Evolutionary conservation across 2,797 vertebrate species (phyloP).

Genomic region (Mormyrops attenuatus): DNA sequence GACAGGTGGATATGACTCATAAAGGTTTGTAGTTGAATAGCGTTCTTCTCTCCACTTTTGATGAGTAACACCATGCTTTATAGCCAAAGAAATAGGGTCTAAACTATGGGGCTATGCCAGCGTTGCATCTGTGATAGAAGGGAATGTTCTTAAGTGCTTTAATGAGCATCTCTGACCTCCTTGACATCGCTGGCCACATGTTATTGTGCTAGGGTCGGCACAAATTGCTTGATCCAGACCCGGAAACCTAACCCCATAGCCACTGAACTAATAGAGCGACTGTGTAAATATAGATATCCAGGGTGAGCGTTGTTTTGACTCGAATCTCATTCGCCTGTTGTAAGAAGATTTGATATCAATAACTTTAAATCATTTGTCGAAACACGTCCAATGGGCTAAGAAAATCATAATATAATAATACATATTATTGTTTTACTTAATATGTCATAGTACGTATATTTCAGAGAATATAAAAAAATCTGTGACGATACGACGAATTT

Average conservation of each 20-base stretch:
- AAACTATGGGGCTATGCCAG: not conserved
- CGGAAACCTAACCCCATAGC: conserved; percentile 40
- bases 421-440: not conserved
- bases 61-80: not conserved
- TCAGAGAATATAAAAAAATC: not conserved
- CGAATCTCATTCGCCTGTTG: not conserved
- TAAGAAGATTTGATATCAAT: not conserved
- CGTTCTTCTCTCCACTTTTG: not conserved
- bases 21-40: not conserved
- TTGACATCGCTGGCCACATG: conserved; percentile 33
- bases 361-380: not conserved
- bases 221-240: conserved; percentile 37
- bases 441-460: not conserved
- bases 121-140: not conserved
- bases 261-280: conserved; percentile 48
- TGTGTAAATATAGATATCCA: conserved; percentile 35
- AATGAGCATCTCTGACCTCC: conserved; percentile 24
- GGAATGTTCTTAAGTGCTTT: conserved; percentile 16
- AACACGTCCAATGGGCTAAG: not conserved
- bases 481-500: not conserved
- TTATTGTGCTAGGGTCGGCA: conserved; percentile 45
- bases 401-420: not conserved
- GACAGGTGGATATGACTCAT: conserved; percentile 1
- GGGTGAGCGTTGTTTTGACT: not conserved
- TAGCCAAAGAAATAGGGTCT: not conserved